phyloP scores from a whole-genome alignment of 2,113 vertebrate genomes.

The Amphiprion ocellaris region DNA sequence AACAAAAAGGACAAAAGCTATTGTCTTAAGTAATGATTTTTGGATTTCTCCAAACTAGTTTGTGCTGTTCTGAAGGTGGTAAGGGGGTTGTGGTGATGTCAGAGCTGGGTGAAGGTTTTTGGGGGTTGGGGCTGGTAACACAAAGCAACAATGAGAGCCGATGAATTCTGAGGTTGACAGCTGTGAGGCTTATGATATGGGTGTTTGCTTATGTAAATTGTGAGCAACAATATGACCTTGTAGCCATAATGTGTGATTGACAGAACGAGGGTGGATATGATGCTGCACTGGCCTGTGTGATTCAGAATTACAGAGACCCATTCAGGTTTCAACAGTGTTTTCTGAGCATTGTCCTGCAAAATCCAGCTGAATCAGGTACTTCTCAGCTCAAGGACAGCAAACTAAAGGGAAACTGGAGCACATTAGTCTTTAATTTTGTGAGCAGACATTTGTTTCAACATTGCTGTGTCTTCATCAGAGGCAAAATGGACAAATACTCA shows the following conservation, averaged over 20 bases:
- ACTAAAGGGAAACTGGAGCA: too few species aligned
- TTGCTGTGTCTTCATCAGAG: too few species aligned
- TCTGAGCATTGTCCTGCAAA: too few species aligned
- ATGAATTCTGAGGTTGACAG: slow-evolving; percentile 61
- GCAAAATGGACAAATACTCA: too few species aligned
- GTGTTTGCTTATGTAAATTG: slow-evolving; percentile 79
- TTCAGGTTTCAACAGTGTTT: too few species aligned
- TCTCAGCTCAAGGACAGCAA: too few species aligned
- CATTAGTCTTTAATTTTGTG: too few species aligned
- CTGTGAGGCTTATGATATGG: slow-evolving; percentile 68
- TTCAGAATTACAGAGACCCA: too few species aligned
- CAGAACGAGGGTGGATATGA: slow-evolving; percentile 46
- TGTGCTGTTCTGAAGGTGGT: slow-evolving; percentile 61
- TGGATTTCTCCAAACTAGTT: slow-evolving; percentile 82
- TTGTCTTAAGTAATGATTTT: slow-evolving; percentile 87
- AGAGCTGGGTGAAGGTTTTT: slow-evolving; percentile 36
- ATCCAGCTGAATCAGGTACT: too few species aligned
- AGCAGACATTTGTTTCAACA: too few species aligned
- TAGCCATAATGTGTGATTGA: slow-evolving; percentile 75
- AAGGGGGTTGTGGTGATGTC: slow-evolving; percentile 44
- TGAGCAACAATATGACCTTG: slow-evolving; percentile 74
- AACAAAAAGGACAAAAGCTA: slow-evolving; percentile 87
- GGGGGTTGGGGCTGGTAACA: slow-evolving; percentile 28
- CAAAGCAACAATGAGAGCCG: slow-evolving; percentile 46
- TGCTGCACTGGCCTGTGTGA: slow-evolving; percentile 23